Evolutionary conservation across 2,888 invertebrate species (phyloP).

Genomic region (Andrena dorsata): DNA sequence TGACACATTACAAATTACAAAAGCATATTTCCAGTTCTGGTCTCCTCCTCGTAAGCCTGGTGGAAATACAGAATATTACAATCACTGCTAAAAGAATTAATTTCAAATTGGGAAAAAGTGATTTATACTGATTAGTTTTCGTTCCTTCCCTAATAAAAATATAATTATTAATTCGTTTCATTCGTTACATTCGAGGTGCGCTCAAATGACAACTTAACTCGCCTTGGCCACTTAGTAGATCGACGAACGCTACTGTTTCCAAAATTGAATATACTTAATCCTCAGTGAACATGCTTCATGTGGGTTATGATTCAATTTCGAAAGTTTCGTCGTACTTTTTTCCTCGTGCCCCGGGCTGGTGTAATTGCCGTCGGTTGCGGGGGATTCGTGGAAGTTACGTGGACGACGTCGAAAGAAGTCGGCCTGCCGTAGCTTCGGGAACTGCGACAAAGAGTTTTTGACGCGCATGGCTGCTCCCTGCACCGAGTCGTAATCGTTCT

Average conservation of each 20-base stretch:
- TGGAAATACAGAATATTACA: too few relatives aligned
- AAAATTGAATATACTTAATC: constrained; percentile 19
- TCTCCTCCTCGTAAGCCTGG: too few relatives aligned
- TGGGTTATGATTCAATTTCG: constrained; percentile 47
- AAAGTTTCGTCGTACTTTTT: constrained; percentile 33
- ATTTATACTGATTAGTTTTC: too few relatives aligned
- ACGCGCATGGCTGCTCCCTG: constrained; percentile 70
- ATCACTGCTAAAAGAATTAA: too few relatives aligned
- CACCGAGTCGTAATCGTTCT: constrained; percentile 62
- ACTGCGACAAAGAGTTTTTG: constrained; percentile 70
- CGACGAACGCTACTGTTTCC: not conserved
- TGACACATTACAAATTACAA: too few relatives aligned
- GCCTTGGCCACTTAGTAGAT: not conserved
- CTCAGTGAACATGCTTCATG: not conserved
- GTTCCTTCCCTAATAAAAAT: not conserved
- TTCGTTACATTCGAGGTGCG: too few relatives aligned
- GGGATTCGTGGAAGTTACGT: constrained; percentile 63
- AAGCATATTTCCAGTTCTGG: too few relatives aligned
- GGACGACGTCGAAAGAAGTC: constrained; percentile 30
- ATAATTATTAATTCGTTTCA: too few relatives aligned
- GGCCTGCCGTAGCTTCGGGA: constrained; percentile 40
- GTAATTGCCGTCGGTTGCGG: constrained; percentile 28
- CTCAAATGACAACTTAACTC: not conserved
- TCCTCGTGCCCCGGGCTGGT: not conserved
- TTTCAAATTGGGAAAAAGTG: too few relatives aligned